Evolutionary conservation across 2,113 vertebrate genomes (phyloP).

Genomic region (Peromyscus leucopus): DNA sequence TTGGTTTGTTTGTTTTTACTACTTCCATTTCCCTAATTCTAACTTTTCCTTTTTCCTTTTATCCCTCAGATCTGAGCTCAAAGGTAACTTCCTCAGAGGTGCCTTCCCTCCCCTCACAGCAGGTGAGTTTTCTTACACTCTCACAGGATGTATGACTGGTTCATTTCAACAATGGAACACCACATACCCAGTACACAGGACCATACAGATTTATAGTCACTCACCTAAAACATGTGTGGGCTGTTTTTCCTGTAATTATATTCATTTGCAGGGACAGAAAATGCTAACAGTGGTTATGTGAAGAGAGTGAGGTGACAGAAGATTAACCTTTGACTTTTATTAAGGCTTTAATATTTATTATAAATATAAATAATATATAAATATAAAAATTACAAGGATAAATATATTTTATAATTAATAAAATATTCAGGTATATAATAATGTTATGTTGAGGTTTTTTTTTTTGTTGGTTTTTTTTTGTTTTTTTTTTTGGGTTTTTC

Average conservation of each 20-base stretch:
- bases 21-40: neutral
- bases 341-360: constrained; percentile 39
- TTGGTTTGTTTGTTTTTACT: neutral
- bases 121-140: neutral
- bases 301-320: neutral
- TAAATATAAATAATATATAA: constrained; percentile 5
- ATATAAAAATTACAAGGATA: neutral
- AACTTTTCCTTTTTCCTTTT: constrained; percentile 9
- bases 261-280: neutral
- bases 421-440: neutral
- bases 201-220: neutral
- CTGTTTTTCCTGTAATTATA: neutral
- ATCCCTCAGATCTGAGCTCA: constrained; percentile 18
- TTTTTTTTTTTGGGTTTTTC: no score
- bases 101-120: neutral
- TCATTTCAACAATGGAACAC: neutral
- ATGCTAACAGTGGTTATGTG: constrained; percentile 44
- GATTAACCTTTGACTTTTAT: constrained; percentile 45
- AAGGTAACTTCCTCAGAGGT: neutral
- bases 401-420: neutral
- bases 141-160: neutral
- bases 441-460: neutral
- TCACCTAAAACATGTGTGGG: neutral
- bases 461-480: no score
- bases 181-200: neutral